Percentiles rank a stretch among this genome's conserved stretches.
Evolutionary conservation across 1,140 invertebrate genomes (phyloP).

Genomic region (Telenomus remus): DNA sequence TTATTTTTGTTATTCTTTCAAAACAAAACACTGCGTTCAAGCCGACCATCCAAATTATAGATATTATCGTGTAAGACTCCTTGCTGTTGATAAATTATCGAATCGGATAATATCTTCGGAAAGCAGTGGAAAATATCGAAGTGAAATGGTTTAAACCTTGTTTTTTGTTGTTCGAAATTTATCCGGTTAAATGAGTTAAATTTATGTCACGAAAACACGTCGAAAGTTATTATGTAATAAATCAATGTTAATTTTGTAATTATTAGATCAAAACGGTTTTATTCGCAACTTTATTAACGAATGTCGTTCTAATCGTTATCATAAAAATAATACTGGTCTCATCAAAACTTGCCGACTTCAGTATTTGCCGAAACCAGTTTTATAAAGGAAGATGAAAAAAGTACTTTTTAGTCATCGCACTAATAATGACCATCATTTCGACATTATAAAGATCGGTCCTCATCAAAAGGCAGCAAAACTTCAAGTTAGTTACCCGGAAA

Average conservation of each 20-base stretch:
- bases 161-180: no score
- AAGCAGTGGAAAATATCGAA: no score
- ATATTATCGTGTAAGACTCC: no score
- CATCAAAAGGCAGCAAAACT: conserved; percentile 24
- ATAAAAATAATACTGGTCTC: conserved; percentile 19
- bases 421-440: conserved; percentile 31
- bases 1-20: not conserved
- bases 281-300: conserved; percentile 1
- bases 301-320: not conserved
- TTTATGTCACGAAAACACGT: no score
- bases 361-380: conserved; percentile 33
- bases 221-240: no score
- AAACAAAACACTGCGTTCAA: not conserved
- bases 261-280: not conserved
- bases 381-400: conserved; percentile 13
- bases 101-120: no score
- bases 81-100: no score
- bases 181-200: no score
- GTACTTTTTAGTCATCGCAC: conserved; percentile 23
- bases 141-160: no score
- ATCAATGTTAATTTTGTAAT: no score
- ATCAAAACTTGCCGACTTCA: conserved; percentile 23
- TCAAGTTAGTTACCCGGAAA: conserved; percentile 13
- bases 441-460: conserved; percentile 18
- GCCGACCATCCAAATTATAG: no score